Evolutionary conservation across 2,888 invertebrate species (phyloP).

Genomic region (Oscheius onirici): DNA sequence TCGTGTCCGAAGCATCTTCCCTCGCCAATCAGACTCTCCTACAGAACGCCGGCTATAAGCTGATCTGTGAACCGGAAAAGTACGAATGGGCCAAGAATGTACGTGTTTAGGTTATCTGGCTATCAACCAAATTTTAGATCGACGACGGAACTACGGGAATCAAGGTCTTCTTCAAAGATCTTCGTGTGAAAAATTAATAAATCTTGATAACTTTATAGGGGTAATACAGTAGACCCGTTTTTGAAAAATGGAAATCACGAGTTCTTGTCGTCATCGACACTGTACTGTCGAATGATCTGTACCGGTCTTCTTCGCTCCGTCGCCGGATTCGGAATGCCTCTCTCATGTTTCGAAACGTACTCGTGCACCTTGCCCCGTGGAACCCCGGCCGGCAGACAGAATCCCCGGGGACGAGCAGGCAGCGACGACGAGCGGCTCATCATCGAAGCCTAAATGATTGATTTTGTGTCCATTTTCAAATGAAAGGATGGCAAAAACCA

Average conservation of each 20-base stretch:
- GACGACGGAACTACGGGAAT: constrained; percentile 22
- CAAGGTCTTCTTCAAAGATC: constrained; percentile 27
- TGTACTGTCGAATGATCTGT: constrained; percentile 51
- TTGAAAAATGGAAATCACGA: no score
- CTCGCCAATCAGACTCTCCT: constrained; percentile 31
- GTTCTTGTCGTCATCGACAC: constrained; percentile 36
- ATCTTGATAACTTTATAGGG: no score
- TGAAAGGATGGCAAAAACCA: background rate
- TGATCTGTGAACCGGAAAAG: constrained; percentile 12
- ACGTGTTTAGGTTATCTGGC: background rate
- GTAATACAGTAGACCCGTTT: background rate
- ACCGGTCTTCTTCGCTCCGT: constrained; percentile 44
- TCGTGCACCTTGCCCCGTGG: constrained; percentile 59
- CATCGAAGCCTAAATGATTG: constrained; percentile 53
- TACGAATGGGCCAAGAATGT: constrained; percentile 22
- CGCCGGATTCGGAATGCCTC: constrained; percentile 64
- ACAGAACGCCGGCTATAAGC: constrained; percentile 6
- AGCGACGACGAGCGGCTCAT: constrained; percentile 61
- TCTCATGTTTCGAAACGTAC: constrained; percentile 63
- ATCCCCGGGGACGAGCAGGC: constrained; percentile 34
- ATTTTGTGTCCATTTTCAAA: background rate
- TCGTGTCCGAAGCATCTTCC: constrained; percentile 32
- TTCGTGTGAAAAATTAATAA: constrained; percentile 6
- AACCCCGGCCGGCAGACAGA: constrained; percentile 38
- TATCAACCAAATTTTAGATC: background rate